Evolutionary conservation across 2,797 vertebrate species (phyloP).

Genomic region (Xerus rutilus): DNA sequence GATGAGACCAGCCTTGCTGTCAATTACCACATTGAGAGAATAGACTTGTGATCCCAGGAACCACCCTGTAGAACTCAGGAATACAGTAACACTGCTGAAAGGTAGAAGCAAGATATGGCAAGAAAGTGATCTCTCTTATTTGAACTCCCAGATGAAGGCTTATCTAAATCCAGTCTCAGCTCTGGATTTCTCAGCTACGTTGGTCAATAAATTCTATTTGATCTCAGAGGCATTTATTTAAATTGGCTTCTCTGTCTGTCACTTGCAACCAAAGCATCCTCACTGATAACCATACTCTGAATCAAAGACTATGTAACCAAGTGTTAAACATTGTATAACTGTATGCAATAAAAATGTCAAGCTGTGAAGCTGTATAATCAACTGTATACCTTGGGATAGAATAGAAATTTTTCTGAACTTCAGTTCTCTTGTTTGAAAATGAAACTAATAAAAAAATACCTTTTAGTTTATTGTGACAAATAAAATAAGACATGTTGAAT

Average conservation of each 20-base stretch:
- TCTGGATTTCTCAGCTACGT: background rate
- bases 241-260: background rate
- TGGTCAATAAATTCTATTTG: background rate
- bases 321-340: background rate
- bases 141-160: background rate
- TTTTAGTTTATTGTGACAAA: slow-evolving; percentile 39
- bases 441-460: slow-evolving; percentile 12
- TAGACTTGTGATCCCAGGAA: background rate
- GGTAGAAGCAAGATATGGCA: background rate
- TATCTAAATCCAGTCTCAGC: background rate
- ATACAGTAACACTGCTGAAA: background rate
- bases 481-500: background rate
- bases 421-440: slow-evolving; percentile 42
- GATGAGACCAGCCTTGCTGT: background rate
- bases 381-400: background rate
- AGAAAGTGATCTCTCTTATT: background rate
- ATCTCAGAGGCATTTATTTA: background rate
- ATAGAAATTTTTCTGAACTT: slow-evolving; percentile 47
- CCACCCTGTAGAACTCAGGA: background rate
- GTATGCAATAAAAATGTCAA: slow-evolving; percentile 9
- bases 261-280: slow-evolving; percentile 29
- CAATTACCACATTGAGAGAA: background rate
- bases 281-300: background rate
- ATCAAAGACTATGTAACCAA: slow-evolving; percentile 15
- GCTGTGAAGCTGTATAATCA: background rate